phyloP scores from a whole-genome alignment of 2,797 vertebrate genomes.

The Loris lydekkerianus region DNA sequence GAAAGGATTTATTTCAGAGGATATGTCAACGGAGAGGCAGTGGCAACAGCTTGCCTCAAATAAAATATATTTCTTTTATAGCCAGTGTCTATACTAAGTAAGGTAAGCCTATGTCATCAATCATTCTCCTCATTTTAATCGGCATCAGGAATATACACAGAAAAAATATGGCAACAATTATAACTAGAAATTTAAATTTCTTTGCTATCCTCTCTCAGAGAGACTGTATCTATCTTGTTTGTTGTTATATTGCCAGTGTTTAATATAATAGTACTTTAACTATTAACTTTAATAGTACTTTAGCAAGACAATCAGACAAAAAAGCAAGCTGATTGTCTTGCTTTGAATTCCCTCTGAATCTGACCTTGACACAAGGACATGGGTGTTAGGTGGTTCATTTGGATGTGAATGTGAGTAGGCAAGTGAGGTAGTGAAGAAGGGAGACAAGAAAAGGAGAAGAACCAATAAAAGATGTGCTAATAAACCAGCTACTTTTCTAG shows the following conservation, averaged over 20 bases:
- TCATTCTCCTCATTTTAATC: conserved; percentile 45
- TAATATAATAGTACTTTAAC: not conserved
- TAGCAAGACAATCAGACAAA: not conserved
- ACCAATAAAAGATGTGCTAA: not conserved
- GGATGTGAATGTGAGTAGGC: not conserved
- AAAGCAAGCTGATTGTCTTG: not conserved
- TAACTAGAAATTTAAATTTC: not conserved
- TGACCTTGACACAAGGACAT: not conserved
- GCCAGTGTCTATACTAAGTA: not conserved
- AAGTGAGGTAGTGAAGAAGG: not conserved
- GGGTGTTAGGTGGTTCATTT: not conserved
- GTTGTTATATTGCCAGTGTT: not conserved
- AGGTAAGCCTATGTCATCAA: not conserved
- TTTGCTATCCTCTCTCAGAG: not conserved
- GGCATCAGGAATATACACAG: not conserved
- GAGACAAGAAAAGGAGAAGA: not conserved
- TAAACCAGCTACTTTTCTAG: not conserved
- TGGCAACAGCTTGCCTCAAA: too few species aligned
- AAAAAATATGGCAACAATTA: not conserved
- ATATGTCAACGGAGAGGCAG: too few species aligned
- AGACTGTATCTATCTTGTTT: not conserved
- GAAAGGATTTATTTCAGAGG: too few species aligned
- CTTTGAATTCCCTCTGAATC: not conserved
- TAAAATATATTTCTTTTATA: not conserved
- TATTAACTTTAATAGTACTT: not conserved